Evolutionary conservation across 2,888 invertebrate genomes (phyloP), one percentile per base, ranked within the genome.

Genomic region (Phrixothrix hirtus): DNA sequence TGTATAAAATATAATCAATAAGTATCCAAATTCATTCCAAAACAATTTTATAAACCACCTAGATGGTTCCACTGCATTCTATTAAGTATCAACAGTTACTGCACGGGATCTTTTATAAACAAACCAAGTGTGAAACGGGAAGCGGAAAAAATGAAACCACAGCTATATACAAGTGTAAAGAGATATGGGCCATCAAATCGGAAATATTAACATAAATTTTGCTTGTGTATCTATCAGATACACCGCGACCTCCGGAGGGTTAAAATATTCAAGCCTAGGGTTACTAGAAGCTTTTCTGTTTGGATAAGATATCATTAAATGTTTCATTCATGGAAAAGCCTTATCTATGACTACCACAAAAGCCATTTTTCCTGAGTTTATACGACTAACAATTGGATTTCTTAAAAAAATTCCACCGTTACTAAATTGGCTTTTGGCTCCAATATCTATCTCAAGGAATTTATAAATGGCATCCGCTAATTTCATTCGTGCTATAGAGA

Each of bases 401-500:
- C 52, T 62, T 29, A 55, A 47, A 49, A 66, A 66, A 50, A 66
- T 55, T 37, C 57, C 60, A 49, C 52, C 58, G 51, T 67, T 64
- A 44, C 59, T 59, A 42, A 65, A 64, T 39, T 60, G 57, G 13
- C 67, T 63, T 55, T 58, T 59, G 26, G 60, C 55, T n/a, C 64
- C 65, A 10, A 67, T 60, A 47, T 69, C 61, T 34, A 62, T 44
- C 32, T 47, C 57, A 13, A 48, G 61, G 51, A 69, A 67, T 39
- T 58, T 56, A 51, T 65, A 65, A 48, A 65, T 48, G 34, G 60
- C 60, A 55, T 67, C 66, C 7, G 61, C 63, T 14, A 45, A 36
- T 3, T 61, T 62, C 61, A 68, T 55, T 39, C 67, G 51, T 13
- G 64, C 64, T 10, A 67, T 61, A 15, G 65, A 63, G 46, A 60